Evolutionary conservation across 1,140 invertebrate genomes (phyloP).

Genomic region (Aphidius gifuensis): DNA sequence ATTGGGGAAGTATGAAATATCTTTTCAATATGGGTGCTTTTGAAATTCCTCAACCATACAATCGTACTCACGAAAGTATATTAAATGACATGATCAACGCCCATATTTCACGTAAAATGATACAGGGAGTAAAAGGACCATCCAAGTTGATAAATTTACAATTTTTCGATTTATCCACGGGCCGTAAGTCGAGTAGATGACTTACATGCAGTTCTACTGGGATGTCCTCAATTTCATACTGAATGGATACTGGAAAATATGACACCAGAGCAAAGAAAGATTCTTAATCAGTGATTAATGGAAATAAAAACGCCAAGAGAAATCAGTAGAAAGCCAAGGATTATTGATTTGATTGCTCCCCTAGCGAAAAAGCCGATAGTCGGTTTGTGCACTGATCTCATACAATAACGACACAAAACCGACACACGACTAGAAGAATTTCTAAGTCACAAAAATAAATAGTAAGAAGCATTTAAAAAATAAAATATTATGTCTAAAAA

Average conservation of each 20-base stretch:
- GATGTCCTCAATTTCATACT: background rate
- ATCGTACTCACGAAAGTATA: background rate
- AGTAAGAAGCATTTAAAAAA: too few relatives aligned
- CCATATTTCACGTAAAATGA: background rate
- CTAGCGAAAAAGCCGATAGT: too few relatives aligned
- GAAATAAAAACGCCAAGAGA: background rate
- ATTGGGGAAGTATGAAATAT: background rate
- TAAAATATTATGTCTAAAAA: too few relatives aligned
- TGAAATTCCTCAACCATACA: background rate
- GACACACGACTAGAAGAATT: too few relatives aligned
- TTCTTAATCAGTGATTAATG: background rate
- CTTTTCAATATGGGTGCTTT: background rate
- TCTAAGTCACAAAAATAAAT: too few relatives aligned
- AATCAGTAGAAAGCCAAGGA: background rate
- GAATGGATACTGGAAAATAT: background rate
- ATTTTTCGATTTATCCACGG: background rate
- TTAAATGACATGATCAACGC: background rate
- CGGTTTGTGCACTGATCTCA: too few relatives aligned
- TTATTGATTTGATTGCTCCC: background rate
- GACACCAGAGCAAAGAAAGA: background rate
- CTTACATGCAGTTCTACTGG: background rate
- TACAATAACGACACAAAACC: too few relatives aligned
- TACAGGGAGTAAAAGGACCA: background rate
- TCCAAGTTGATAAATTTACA: background rate
- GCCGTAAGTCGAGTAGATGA: background rate